phyloP scores from a whole-genome alignment of 53 echinoderm and acorn worm genomes.

The Paelopatides confundens region DNA sequence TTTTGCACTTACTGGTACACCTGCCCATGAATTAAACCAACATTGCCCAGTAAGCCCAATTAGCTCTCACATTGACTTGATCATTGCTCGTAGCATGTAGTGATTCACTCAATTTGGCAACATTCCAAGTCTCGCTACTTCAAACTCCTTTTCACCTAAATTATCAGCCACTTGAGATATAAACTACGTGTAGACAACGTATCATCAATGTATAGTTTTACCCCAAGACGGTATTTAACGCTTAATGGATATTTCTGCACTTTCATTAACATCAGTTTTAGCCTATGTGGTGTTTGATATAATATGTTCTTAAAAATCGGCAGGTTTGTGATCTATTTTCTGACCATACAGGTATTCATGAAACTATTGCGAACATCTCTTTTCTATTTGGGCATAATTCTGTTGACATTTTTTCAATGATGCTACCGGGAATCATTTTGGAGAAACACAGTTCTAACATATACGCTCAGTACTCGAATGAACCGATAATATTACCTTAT shows the following conservation, averaged over 20 bases:
- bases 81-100: slow-evolving; percentile 40
- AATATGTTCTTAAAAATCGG: slow-evolving; percentile 55
- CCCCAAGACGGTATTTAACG: slow-evolving; percentile 52
- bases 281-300: slow-evolving; percentile 41
- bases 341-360: slow-evolving; percentile 59
- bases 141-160: slow-evolving; percentile 18
- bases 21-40: slow-evolving; percentile 38
- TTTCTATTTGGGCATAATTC: slow-evolving; percentile 65
- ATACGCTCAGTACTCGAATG: not conserved
- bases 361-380: slow-evolving; percentile 51
- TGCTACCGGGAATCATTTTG: slow-evolving; percentile 18
- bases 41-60: not conserved
- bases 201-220: slow-evolving; percentile 51
- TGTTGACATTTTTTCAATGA: slow-evolving; percentile 28
- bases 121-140: not conserved
- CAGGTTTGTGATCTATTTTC: slow-evolving; percentile 25
- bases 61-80: slow-evolving; percentile 13
- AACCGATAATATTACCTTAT: not conserved
- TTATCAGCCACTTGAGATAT: slow-evolving; percentile 18
- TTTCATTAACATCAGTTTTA: slow-evolving; percentile 65
- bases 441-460: slow-evolving; percentile 14
- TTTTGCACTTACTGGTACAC: not conserved
- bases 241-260: slow-evolving; percentile 55
- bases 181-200: slow-evolving; percentile 36
- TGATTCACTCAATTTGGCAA: not conserved